Conservation (phyloP, 2,888 invertebrate species). For the Lottia gigantea region DNA sequence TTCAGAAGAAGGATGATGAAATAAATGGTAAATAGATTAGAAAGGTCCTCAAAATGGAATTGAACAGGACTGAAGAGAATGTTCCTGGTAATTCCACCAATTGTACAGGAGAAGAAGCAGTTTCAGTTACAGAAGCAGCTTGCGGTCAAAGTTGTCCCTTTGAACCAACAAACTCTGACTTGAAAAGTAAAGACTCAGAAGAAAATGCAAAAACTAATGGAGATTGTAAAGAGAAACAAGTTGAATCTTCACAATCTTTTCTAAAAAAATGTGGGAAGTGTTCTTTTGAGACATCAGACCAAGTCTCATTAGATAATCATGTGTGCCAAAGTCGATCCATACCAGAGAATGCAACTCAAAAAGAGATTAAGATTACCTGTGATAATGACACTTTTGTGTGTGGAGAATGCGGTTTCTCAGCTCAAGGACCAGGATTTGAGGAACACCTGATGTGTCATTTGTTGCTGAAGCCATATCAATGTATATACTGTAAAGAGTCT, state of each 20-base stretch:
- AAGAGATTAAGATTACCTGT: neutral
- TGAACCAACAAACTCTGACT: neutral
- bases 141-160: too few relatives aligned
- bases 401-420: conserved; percentile 32
- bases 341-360: neutral
- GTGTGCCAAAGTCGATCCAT: neutral
- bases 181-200: too few relatives aligned
- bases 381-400: conserved; percentile 26
- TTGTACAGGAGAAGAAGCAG: too few relatives aligned
- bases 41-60: too few relatives aligned
- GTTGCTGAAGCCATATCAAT: conserved; percentile 35
- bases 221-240: too few relatives aligned
- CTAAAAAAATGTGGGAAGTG: neutral
- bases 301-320: neutral
- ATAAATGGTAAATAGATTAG: too few relatives aligned
- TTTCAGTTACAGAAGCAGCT: too few relatives aligned
- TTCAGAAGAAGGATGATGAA: too few relatives aligned
- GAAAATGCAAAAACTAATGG: too few relatives aligned
- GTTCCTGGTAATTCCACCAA: too few relatives aligned
- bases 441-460: conserved; percentile 41
- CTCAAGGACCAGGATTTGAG: conserved; percentile 33
- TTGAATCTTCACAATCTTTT: too few relatives aligned
- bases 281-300: neutral
- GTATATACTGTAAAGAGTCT: conserved; percentile 37
- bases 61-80: too few relatives aligned